These are phyloP conservation scores for Nothoprocta pentlandii DNA, from an alignment of 2,113 vertebrate genomes.

Conservation along the genomic window DNA sequence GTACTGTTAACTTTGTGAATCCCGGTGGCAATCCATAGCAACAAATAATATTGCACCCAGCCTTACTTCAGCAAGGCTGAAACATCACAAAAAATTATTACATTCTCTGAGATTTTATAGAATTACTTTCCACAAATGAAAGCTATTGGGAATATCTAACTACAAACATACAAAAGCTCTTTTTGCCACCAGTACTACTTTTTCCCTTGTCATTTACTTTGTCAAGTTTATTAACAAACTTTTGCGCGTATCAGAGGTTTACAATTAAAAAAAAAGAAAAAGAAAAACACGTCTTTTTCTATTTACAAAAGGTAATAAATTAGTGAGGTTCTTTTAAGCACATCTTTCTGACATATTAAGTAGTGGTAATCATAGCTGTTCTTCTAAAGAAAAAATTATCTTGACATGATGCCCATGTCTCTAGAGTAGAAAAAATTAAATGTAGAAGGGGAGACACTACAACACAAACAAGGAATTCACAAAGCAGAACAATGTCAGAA, in stretches of 20 bases:
- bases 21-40: neutral
- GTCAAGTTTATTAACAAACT: slow-evolving; percentile 30
- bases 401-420: neutral
- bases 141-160: neutral
- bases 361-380: neutral
- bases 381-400: neutral
- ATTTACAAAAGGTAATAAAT: slow-evolving; percentile 46
- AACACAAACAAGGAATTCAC: slow-evolving; percentile 13
- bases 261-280: neutral
- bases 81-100: slow-evolving; percentile 40
- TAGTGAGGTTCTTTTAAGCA: slow-evolving; percentile 30
- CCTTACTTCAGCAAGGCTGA: slow-evolving; percentile 26
- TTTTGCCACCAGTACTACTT: slow-evolving; percentile 29
- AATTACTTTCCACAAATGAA: neutral
- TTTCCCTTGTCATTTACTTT: slow-evolving; percentile 6
- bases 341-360: neutral
- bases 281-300: neutral
- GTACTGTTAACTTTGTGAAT: neutral
- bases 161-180: slow-evolving; percentile 28
- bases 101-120: slow-evolving; percentile 9
- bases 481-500: neutral
- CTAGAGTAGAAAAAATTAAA: neutral
- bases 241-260: neutral
- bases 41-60: slow-evolving; percentile 25
- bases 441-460: neutral